Percentiles rank a stretch among this genome's conserved stretches.
Evolutionary conservation across 2,888 invertebrate genomes (phyloP).

Genomic region (Drosophila kokeensis): DNA sequence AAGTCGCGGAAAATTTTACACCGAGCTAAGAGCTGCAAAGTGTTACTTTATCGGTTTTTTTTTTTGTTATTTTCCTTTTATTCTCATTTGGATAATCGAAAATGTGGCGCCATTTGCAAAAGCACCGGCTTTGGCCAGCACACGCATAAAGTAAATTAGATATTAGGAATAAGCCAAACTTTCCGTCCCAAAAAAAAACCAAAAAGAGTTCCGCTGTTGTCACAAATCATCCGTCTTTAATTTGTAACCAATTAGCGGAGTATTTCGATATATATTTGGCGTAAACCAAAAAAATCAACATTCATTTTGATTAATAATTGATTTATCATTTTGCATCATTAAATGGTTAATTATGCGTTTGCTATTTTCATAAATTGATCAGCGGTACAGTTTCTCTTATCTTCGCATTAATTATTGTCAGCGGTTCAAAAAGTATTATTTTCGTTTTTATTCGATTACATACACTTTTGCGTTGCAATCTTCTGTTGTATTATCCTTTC

Average conservation of each 20-base stretch:
- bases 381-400: constrained; percentile 3
- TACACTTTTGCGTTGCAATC: constrained; percentile 22
- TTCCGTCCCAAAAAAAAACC: not conserved
- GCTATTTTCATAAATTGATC: not conserved
- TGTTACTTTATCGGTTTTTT: not conserved
- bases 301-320: not conserved
- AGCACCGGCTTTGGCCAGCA: constrained; percentile 26
- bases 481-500: constrained; percentile 73
- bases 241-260: not conserved
- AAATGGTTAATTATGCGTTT: constrained; percentile 1
- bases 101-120: constrained; percentile 21
- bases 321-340: not conserved
- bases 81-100: constrained; percentile 15
- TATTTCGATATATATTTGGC: not conserved
- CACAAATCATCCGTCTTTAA: not conserved
- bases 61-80: not conserved
- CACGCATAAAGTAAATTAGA: constrained; percentile 22
- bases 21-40: constrained; percentile 5
- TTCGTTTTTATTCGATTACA: constrained; percentile 6
- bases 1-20: constrained; percentile 65
- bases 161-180: not conserved
- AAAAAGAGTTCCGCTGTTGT: not conserved
- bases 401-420: not conserved
- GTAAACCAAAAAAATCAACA: not conserved
- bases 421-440: not conserved